Conservation (phyloP, 30 jellyfish, hydroid and myxozoan genomes). For the Aurelia aurita region DNA sequence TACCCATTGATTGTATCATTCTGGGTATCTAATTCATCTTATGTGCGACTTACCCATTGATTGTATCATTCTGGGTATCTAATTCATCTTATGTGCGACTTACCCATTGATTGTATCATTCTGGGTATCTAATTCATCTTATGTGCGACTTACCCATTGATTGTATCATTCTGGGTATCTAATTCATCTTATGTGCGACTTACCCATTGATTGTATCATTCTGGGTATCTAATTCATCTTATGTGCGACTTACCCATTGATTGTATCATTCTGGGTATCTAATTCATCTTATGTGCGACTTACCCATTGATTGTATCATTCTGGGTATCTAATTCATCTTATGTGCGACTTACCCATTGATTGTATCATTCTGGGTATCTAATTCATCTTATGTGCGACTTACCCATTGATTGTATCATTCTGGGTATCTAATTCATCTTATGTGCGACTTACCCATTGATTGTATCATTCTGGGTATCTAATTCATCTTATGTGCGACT, state of each 20-base stretch:
- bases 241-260: slow-evolving; percentile 9
- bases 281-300: slow-evolving; percentile 27
- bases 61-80: slow-evolving; percentile 25
- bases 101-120: slow-evolving; percentile 42
- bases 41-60: slow-evolving; percentile 9
- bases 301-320: slow-evolving; percentile 42
- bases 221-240: slow-evolving; percentile 36
- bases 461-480: slow-evolving; percentile 25
- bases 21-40: slow-evolving; percentile 36
- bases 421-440: slow-evolving; percentile 36
- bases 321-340: slow-evolving; percentile 36
- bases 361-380: slow-evolving; percentile 25
- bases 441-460: slow-evolving; percentile 9
- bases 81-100: slow-evolving; percentile 27
- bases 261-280: slow-evolving; percentile 25
- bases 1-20: slow-evolving; percentile 42
- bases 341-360: slow-evolving; percentile 9
- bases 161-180: slow-evolving; percentile 25
- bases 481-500: slow-evolving; percentile 27
- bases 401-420: slow-evolving; percentile 42
- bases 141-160: slow-evolving; percentile 9
- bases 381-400: slow-evolving; percentile 27
- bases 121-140: slow-evolving; percentile 36
- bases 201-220: slow-evolving; percentile 42
- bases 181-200: slow-evolving; percentile 27